Evolutionary conservation across 2,113 vertebrate genomes (phyloP).

Genomic region (Strix uralensis): DNA sequence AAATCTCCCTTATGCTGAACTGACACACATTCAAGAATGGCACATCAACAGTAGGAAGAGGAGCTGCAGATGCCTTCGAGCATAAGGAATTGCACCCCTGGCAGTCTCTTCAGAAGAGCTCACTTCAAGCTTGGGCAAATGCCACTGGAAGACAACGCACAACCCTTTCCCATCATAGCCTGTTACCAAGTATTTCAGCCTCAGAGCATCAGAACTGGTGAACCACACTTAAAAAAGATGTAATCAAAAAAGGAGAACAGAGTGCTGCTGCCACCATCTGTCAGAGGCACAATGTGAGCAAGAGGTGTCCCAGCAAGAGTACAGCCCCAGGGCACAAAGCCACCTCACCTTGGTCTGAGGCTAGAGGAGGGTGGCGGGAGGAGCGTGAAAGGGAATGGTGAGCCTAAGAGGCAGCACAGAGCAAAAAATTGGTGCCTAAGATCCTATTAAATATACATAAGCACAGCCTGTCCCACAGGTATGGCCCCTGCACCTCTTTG

Average conservation of each 20-base stretch:
- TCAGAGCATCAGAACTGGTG: background rate
- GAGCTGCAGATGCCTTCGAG: background rate
- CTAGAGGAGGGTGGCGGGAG: background rate
- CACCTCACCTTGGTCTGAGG: background rate
- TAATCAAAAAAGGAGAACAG: background rate
- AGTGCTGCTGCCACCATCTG: background rate
- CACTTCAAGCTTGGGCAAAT: background rate
- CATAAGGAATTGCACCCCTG: background rate
- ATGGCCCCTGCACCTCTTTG: background rate
- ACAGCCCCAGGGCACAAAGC: background rate
- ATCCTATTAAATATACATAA: background rate
- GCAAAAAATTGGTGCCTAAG: background rate
- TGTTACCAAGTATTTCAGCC: background rate
- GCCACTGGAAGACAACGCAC: accelerated
- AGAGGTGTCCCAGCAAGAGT: background rate
- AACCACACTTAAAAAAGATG: background rate
- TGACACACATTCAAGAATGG: background rate
- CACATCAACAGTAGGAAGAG: background rate
- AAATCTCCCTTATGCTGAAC: background rate
- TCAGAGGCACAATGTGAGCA: background rate
- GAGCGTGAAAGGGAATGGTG: background rate
- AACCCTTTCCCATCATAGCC: background rate
- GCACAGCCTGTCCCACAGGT: background rate
- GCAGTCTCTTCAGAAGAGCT: background rate
- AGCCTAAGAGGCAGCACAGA: background rate